Base-by-base conservation (phyloP, 2,797 vertebrate species). In the Sebastes aleutianus region DNA sequence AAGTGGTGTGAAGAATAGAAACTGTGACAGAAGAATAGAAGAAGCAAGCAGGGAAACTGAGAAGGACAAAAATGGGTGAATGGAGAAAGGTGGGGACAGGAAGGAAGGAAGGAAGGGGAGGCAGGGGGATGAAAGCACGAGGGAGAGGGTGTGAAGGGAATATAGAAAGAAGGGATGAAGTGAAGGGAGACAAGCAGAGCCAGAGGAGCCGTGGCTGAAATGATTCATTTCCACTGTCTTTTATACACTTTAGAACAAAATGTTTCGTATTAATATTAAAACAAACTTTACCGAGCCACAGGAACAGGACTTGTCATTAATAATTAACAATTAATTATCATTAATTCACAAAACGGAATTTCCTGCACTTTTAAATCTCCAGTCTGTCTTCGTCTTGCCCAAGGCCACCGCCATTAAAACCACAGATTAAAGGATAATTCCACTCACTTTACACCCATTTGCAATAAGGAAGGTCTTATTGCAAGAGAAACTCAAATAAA, bases 331-430 rank as follows among this genome's bases (percentile, higher is more conserved):
- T 32, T 47, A 63, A 36, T 71, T 57, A 65, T 39, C 18, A 79
- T 74, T 22, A 74, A 74, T 77, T 62, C 47, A 39, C 26, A 54
- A 72, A 80, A 54, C n/a, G 68, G 26, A 47, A 82, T 77, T 65
- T n/a, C 18, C 36, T 47, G 29, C 18, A 32, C 14, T 50, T 71
- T 78, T 29, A 78, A 20, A 69, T 66, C 31, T 57, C 39, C 22
- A 58, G 10, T 82, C 76, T 53, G 50, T 53, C 50, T 53, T n/a
- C 32, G 12, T 70, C 26, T 67, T 26, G 32, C 70, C 61, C 2
- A 34, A 56, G 62, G 70, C 59, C 4, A 50, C 31, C 5, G 27
- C 74, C n/a, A 65, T 73, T 64, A 76, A 69, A 68, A 69, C 11
- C 27, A 56, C 34, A 69, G 20, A 80, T 59, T 22, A 50, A 85